phyloP scores from a whole-genome alignment of 2,888 invertebrate genomes.

The Stictocephala bisonia region DNA sequence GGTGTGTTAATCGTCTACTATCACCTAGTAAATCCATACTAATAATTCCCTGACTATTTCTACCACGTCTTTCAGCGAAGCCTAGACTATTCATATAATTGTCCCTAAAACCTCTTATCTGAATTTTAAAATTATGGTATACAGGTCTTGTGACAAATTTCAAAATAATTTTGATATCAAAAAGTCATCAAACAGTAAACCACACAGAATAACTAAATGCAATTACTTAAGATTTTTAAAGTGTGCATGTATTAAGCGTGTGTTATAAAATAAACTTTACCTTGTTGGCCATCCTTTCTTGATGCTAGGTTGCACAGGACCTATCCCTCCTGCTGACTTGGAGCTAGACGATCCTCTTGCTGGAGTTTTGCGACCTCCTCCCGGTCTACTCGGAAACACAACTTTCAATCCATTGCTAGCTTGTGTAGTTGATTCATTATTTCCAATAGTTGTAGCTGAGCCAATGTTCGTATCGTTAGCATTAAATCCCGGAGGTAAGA shows the following conservation, averaged over 20 bases:
- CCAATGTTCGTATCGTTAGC: constrained; percentile 37
- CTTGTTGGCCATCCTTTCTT: constrained; percentile 88
- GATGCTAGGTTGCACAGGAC: constrained; percentile 74
- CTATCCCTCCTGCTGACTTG: constrained; percentile 65
- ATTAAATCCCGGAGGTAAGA: constrained; percentile 54
- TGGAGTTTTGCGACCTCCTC: constrained; percentile 68
- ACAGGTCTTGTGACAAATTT: too few relatives aligned
- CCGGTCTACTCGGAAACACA: constrained; percentile 84
- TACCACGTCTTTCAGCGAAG: too few relatives aligned
- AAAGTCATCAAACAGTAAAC: not conserved
- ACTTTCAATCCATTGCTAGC: constrained; percentile 62
- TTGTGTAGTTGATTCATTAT: constrained; percentile 47
- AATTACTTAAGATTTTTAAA: too few relatives aligned
- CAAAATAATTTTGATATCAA: constrained; percentile 37
- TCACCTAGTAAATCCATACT: too few relatives aligned
- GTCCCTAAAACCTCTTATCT: too few relatives aligned
- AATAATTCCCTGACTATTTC: too few relatives aligned
- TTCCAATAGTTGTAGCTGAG: constrained; percentile 44
- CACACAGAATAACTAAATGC: not conserved
- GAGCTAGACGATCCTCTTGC: constrained; percentile 65
- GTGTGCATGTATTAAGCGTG: not conserved
- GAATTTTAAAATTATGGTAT: too few relatives aligned
- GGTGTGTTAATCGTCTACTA: too few relatives aligned
- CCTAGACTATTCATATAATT: too few relatives aligned
- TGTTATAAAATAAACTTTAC: constrained; percentile 64